Conservation (phyloP, 2,113 vertebrate species). For the Rhombomys opimus region DNA sequence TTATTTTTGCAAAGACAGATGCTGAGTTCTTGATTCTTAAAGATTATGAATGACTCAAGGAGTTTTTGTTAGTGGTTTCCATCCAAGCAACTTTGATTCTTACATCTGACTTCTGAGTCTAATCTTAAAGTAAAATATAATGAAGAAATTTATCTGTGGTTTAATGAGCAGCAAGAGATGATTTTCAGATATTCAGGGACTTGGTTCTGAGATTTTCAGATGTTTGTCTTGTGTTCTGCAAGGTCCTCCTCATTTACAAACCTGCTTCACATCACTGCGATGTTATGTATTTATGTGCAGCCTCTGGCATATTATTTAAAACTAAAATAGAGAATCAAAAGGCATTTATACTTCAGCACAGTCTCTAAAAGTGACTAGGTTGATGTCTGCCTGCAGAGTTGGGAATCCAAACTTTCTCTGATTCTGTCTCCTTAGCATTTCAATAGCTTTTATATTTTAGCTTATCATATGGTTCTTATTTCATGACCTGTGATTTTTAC, state of each 20-base stretch:
- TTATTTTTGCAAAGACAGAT: background rate
- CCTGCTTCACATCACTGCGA: too few relatives aligned
- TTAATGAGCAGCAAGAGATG: background rate
- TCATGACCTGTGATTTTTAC: background rate
- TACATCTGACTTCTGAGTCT: conserved; percentile 12
- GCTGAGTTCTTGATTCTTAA: background rate
- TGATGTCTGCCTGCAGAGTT: background rate
- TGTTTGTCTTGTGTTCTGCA: background rate
- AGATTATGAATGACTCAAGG: background rate
- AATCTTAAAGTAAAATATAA: background rate
- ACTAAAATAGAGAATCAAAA: background rate
- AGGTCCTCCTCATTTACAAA: background rate
- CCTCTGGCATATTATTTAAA: background rate
- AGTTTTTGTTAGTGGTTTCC: background rate
- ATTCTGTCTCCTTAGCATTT: background rate
- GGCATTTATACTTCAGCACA: background rate
- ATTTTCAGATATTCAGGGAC: background rate
- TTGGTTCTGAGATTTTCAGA: background rate
- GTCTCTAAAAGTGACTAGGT: background rate
- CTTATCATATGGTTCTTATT: background rate
- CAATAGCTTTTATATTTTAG: too few relatives aligned
- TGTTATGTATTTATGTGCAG: background rate
- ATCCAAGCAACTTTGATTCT: background rate
- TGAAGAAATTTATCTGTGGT: background rate
- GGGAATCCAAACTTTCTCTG: background rate